phyloP scores from a whole-genome alignment of 1,140 invertebrate species.

The Parasteatoda tepidariorum region DNA sequence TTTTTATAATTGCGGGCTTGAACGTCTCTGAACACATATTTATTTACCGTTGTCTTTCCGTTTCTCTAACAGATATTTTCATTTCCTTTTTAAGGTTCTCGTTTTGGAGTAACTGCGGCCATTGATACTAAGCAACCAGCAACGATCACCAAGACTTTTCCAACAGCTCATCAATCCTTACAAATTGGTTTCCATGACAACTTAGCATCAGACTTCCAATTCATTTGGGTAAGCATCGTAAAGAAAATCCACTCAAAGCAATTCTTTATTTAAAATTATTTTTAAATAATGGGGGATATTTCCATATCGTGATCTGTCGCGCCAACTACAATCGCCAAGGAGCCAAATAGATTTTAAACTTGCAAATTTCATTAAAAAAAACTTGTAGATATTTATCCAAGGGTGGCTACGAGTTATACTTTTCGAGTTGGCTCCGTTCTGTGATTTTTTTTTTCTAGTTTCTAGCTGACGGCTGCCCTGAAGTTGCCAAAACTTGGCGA shows the following conservation, averaged over 20 bases:
- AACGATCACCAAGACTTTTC: slow-evolving; percentile 32
- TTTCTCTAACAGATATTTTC: no score
- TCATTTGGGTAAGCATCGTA: slow-evolving; percentile 65
- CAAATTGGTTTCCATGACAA: slow-evolving; percentile 66
- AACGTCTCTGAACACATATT: no score
- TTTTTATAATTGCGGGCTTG: no score
- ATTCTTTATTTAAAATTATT: not conserved
- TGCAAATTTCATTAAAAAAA: not conserved
- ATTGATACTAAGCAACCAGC: not conserved
- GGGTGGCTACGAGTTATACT: no score
- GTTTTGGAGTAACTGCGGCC: slow-evolving; percentile 5
- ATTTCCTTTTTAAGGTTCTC: slow-evolving; percentile 1
- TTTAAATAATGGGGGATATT: no score
- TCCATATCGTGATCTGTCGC: no score
- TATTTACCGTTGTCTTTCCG: no score
- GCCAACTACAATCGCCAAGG: no score
- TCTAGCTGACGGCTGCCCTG: not conserved
- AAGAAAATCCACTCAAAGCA: not conserved
- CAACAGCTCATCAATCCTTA: slow-evolving; percentile 42
- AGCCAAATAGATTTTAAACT: no score
- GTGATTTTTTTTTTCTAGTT: no score
- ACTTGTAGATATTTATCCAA: not conserved
- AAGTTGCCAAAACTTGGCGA: no score
- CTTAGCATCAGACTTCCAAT: slow-evolving; percentile 66
- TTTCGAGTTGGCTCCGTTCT: not conserved